phyloP scores from a whole-genome alignment of 1,140 invertebrate genomes.

The Drosophila funebris region DNA sequence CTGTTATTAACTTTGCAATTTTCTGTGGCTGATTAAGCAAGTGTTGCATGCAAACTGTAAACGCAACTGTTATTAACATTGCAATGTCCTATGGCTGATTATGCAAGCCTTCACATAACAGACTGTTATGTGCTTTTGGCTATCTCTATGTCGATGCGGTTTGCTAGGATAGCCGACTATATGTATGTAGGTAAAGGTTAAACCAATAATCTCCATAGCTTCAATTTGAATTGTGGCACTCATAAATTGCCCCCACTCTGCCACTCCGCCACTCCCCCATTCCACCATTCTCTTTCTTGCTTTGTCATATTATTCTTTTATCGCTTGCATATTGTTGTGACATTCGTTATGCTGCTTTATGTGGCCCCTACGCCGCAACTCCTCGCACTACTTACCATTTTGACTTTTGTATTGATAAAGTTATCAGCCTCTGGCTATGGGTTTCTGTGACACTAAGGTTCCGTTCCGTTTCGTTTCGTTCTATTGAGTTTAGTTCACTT shows the following conservation, averaged over 20 bases:
- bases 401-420: conserved; percentile 76
- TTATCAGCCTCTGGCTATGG: conserved; percentile 69
- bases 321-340: conserved; percentile 71
- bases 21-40: too few relatives aligned
- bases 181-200: background rate
- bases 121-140: background rate
- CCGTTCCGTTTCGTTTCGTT: conserved; percentile 26
- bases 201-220: conserved; percentile 30
- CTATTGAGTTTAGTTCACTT: conserved; percentile 9
- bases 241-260: conserved; percentile 55
- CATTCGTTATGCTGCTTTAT: conserved; percentile 44
- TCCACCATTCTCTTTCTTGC: conserved; percentile 7
- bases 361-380: background rate
- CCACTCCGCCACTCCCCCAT: background rate
- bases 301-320: conserved; percentile 55
- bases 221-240: conserved; percentile 48
- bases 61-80: too few relatives aligned
- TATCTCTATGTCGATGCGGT: background rate
- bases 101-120: too few relatives aligned
- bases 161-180: conserved; percentile 18
- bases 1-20: too few relatives aligned
- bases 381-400: conserved; percentile 28
- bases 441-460: conserved; percentile 47
- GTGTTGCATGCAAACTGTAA: too few relatives aligned
- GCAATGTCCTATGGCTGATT: too few relatives aligned